Conservation (phyloP, 2,888 invertebrate genomes). For the Proisotoma minuta region DNA sequence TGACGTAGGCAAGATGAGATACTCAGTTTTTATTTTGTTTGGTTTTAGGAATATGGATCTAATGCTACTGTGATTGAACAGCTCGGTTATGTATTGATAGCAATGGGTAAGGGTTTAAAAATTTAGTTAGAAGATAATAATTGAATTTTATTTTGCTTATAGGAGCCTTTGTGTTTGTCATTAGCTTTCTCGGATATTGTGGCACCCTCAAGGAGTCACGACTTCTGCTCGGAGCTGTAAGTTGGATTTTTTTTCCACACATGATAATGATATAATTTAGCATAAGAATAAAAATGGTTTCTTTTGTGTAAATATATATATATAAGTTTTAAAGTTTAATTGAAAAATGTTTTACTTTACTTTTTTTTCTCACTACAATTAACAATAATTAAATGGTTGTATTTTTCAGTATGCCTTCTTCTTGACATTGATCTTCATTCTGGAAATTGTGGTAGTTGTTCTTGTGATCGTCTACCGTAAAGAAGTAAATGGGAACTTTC, state of each 20-base stretch:
- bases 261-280: too few species aligned
- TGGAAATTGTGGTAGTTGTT: conserved; percentile 64
- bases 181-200: conserved; percentile 69
- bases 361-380: too few species aligned
- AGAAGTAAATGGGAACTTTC: too few species aligned
- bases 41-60: conserved; percentile 41
- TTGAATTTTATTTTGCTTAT: too few species aligned
- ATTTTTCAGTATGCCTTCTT: conserved; percentile 64
- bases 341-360: too few species aligned
- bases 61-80: conserved; percentile 59
- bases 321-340: too few species aligned
- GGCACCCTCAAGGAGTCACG: conserved; percentile 65
- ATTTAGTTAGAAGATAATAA: too few species aligned
- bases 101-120: too few species aligned
- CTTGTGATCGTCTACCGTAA: conserved; percentile 63
- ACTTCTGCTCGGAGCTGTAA: conserved; percentile 64
- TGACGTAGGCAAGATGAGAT: not conserved
- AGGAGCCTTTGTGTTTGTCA: conserved; percentile 65
- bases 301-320: too few species aligned
- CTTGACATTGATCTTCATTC: conserved; percentile 60
- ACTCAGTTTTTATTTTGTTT: not conserved
- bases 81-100: conserved; percentile 64
- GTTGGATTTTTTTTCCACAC: conserved; percentile 48
- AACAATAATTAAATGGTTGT: conserved; percentile 13
- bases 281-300: too few species aligned